Base-by-base conservation (phyloP, 2,888 invertebrate species). In the Tineola bisselliella region DNA sequence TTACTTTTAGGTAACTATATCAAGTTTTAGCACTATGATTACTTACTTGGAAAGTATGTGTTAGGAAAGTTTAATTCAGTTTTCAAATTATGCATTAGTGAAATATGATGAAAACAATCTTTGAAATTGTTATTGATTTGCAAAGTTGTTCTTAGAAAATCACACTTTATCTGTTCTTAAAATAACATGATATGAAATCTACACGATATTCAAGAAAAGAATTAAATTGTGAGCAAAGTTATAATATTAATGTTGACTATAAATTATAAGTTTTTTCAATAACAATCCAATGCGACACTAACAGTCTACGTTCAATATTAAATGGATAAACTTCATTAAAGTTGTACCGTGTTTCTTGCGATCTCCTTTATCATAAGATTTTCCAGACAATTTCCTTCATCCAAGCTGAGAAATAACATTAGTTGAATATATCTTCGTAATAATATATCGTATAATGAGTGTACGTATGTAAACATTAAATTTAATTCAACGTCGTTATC, bases 1-100 rank as follows among this genome's bases (percentile, higher is more conserved):
- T 84, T 87, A 87, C 86, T 86, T 86, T 87, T 86, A 84, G 86
- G 86, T 86, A 87, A 86, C 86, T 87, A 87, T 86, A 86, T 84
- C 82, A 84, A 78, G 81, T 86, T 86, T 83, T 84, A 84, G 81
- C 79, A 78, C 74, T 77, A 82, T 84, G 60, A 44, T 60, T 58
- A 44, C 52, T 61, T 30, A 61, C 38, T 54, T 25, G 54, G 17
- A 10, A 54, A 5, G 31, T 59, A 60, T 38, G 38, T 58, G 48
- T 48, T 48, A 17, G 30, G 17, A 60, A 44, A 44, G 60, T 60
- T 60, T 44, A 17, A 38, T 10, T 38, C 38, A 38, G 38, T 38
- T 38, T 10, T 17, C 38, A 38, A 12, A 10, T 38, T 38, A 38
- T 38, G 38, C 38, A 38, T 38, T 38, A 38, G 38, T 6, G 3